These are phyloP conservation scores for Brachionus rubens DNA, from an alignment of 1,140 invertebrate species.

Conservation along the genomic window DNA sequence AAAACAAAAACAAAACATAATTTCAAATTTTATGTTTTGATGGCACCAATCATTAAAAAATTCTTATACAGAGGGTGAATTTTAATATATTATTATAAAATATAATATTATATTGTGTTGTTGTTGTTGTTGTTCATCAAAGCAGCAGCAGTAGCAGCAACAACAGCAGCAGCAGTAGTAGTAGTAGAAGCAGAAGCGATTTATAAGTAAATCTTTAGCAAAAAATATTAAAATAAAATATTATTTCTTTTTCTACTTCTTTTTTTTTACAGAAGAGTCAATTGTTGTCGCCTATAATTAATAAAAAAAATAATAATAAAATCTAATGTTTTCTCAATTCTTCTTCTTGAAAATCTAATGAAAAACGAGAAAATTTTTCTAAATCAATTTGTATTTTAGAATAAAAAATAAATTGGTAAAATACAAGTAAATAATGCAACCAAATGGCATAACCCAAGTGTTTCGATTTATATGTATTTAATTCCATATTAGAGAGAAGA, in stretches of 20 bases:
- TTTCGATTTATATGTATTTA: too few species aligned
- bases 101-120: too few species aligned
- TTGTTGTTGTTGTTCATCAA: not conserved
- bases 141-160: conserved; percentile 11
- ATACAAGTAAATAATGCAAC: too few species aligned
- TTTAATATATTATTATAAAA: conserved; percentile 40
- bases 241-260: conserved; percentile 10
- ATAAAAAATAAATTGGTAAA: too few species aligned
- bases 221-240: conserved; percentile 35
- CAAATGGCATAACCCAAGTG: too few species aligned
- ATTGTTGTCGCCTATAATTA: conserved; percentile 40
- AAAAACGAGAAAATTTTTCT: not conserved
- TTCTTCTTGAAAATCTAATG: not conserved
- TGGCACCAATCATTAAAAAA: conserved; percentile 1
- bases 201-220: conserved; percentile 29
- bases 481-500: too few species aligned
- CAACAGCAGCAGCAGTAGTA: too few species aligned
- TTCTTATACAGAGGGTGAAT: not conserved
- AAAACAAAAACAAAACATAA: not conserved
- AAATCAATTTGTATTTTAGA: too few species aligned
- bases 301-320: conserved; percentile 28
- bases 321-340: not conserved
- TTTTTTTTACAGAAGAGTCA: conserved; percentile 11
- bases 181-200: conserved; percentile 6
- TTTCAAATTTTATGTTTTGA: conserved; percentile 24